Evolutionary conservation across 2,113 vertebrate genomes (phyloP).

Genomic region (Lepisosteus oculatus): DNA sequence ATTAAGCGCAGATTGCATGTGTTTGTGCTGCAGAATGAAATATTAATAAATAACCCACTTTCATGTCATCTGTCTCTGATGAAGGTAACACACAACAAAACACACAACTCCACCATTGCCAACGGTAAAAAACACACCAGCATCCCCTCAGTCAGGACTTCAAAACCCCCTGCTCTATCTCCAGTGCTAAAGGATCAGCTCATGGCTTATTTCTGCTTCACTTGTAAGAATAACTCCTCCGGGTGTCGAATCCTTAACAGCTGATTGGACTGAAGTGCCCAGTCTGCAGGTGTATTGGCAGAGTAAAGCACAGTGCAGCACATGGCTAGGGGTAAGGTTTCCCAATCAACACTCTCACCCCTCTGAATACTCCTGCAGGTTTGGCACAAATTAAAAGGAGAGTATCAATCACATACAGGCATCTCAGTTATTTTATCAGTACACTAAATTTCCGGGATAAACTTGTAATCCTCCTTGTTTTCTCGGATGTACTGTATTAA

Average conservation of each 20-base stretch:
- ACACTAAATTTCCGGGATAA: constrained; percentile 4
- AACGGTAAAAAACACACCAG: background rate
- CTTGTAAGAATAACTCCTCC: constrained; percentile 25
- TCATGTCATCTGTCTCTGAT: background rate
- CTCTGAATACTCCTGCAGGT: too few relatives aligned
- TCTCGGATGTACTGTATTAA: constrained; percentile 36
- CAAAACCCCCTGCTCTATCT: constrained; percentile 14
- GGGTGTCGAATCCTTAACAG: constrained; percentile 27
- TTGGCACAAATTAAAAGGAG: constrained; percentile 14
- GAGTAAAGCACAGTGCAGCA: background rate
- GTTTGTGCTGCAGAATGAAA: background rate
- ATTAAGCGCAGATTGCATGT: background rate
- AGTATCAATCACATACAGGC: constrained; percentile 24
- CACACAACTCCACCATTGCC: too few relatives aligned
- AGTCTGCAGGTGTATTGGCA: background rate
- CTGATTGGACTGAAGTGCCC: constrained; percentile 24
- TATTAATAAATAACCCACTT: background rate
- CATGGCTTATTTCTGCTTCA: constrained; percentile 27
- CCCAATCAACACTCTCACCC: too few relatives aligned
- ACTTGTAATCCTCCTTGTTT: constrained; percentile 36
- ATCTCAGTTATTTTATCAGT: constrained; percentile 22
- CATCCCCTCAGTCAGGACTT: background rate
- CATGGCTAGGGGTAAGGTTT: too few relatives aligned
- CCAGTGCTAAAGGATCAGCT: background rate
- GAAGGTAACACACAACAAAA: background rate